Percentiles rank a stretch among this genome's conserved stretches.
These are phyloP conservation scores for Tenthredo livida DNA, from an alignment of 2,888 invertebrate species.

Conservation along the genomic window DNA sequence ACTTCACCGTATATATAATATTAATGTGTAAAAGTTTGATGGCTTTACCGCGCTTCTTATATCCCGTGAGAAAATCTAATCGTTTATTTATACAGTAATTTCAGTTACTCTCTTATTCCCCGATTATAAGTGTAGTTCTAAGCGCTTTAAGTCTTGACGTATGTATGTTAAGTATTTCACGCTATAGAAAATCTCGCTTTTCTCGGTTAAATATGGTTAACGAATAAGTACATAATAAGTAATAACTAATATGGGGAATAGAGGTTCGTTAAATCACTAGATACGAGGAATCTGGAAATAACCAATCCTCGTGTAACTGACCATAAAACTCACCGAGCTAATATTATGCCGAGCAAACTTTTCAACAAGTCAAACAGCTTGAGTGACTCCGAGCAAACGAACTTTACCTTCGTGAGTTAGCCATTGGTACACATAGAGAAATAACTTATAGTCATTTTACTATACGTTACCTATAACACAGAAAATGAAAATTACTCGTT, in stretches of 20 bases:
- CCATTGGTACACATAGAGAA: not conserved
- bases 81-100: conserved; percentile 1
- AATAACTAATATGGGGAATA: not conserved
- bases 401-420: conserved; percentile 44
- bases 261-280: not conserved
- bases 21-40: not conserved
- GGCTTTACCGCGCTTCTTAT: not conserved
- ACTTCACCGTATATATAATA: not conserved
- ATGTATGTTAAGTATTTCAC: not conserved
- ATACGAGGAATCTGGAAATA: conserved; percentile 1
- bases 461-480: not conserved
- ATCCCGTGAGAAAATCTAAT: not conserved
- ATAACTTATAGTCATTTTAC: not conserved
- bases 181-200: not conserved
- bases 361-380: conserved; percentile 62
- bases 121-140: not conserved
- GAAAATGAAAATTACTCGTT: too few relatives aligned
- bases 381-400: conserved; percentile 62
- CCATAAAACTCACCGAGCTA: conserved; percentile 55
- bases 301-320: conserved; percentile 52
- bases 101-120: not conserved
- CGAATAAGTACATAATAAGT: too few relatives aligned
- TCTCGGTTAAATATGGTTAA: not conserved
- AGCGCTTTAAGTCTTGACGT: not conserved
- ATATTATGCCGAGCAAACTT: conserved; percentile 58